Conservation (phyloP, 1,140 invertebrate genomes). For the Papilio machaon region DNA sequence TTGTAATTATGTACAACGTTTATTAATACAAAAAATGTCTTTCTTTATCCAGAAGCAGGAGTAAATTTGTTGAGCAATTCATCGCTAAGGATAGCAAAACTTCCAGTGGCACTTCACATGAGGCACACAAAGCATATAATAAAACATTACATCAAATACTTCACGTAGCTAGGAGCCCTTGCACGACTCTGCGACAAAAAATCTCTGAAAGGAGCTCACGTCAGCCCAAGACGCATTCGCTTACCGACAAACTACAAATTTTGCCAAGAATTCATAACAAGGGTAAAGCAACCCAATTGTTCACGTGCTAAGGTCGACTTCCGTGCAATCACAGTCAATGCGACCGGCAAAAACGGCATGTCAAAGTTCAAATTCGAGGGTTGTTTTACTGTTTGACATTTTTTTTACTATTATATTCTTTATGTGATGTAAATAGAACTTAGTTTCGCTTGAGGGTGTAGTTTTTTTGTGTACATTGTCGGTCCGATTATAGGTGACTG, state of each 20-base stretch:
- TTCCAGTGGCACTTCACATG: slow-evolving; percentile 20
- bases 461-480: slow-evolving; percentile 27
- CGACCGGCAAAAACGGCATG: slow-evolving; percentile 54
- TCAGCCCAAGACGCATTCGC: slow-evolving; percentile 51
- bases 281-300: slow-evolving; percentile 33
- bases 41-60: neutral
- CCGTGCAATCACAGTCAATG: slow-evolving; percentile 15
- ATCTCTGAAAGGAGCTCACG: slow-evolving; percentile 51
- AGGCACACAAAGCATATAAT: slow-evolving; percentile 35
- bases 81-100: neutral
- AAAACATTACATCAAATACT: slow-evolving; percentile 50
- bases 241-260: slow-evolving; percentile 48
- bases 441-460: slow-evolving; percentile 40
- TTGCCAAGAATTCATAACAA: slow-evolving; percentile 46
- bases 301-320: slow-evolving; percentile 31
- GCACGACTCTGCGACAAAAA: slow-evolving; percentile 55
- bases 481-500: slow-evolving; percentile 32
- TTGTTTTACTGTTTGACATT: slow-evolving; percentile 33
- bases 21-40: too few species aligned
- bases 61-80: neutral
- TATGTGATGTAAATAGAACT: slow-evolving; percentile 43
- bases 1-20: too few species aligned
- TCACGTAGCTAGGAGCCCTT: slow-evolving; percentile 48
- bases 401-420: slow-evolving; percentile 28
- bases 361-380: slow-evolving; percentile 60